Conservation (phyloP, 2,888 invertebrate genomes). For the Cheilosia vulpina region DNA sequence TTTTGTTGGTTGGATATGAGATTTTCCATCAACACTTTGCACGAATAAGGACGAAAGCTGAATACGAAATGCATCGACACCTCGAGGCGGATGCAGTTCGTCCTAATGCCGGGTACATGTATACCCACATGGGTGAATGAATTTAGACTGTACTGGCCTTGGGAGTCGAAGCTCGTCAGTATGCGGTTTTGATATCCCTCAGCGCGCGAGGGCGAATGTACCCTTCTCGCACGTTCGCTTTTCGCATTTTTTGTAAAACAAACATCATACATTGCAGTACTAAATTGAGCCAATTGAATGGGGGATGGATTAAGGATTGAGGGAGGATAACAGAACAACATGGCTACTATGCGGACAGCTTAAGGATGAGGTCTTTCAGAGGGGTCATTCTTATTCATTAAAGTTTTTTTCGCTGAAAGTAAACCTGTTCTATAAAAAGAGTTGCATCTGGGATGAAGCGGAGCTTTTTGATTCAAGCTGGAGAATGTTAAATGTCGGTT, state of each 20-base stretch:
- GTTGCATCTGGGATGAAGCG: no score
- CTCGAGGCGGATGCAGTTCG: constrained; percentile 40
- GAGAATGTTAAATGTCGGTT: no score
- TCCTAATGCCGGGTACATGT: constrained; percentile 1
- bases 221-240: constrained; percentile 19
- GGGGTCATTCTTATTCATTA: no score
- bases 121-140: constrained; percentile 13
- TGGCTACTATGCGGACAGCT: not conserved
- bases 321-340: constrained; percentile 11
- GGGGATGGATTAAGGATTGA: constrained; percentile 36
- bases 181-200: constrained; percentile 26
- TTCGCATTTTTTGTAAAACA: constrained; percentile 16
- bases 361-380: constrained; percentile 23
- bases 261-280: constrained; percentile 42
- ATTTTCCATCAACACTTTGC: constrained; percentile 66
- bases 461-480: no score
- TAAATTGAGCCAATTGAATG: constrained; percentile 55
- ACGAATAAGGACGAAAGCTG: constrained; percentile 63
- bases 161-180: constrained; percentile 20
- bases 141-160: not conserved
- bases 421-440: no score
- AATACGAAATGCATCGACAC: constrained; percentile 61
- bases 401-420: no score
- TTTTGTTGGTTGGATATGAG: constrained; percentile 13
- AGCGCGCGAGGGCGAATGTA: not conserved